These are phyloP conservation scores for Halictus ligatus DNA, from an alignment of 2,888 invertebrate species.

Conservation along the genomic window DNA sequence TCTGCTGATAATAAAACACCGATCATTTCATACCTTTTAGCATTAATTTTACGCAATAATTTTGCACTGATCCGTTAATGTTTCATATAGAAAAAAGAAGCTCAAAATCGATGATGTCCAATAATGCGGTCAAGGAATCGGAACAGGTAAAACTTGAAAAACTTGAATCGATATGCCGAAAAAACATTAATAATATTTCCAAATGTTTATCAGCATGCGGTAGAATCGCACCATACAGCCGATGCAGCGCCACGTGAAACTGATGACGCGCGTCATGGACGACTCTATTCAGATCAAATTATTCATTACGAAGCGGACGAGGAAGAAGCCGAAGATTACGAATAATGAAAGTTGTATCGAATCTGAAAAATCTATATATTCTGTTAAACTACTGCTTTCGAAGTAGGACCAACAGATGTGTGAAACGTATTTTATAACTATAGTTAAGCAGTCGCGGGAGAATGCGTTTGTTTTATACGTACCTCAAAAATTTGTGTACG, in stretches of 20 bases:
- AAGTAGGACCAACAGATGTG: neutral
- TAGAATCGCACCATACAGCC: neutral
- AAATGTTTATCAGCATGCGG: neutral
- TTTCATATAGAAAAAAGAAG: conserved; percentile 34
- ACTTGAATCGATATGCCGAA: neutral
- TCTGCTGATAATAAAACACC: neutral
- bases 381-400: neutral
- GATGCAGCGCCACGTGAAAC: neutral
- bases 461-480: neutral
- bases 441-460: neutral
- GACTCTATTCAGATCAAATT: neutral
- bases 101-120: neutral
- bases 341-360: neutral
- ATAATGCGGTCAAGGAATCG: conserved; percentile 8
- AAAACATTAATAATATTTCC: neutral
- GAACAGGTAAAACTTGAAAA: conserved; percentile 9
- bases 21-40: neutral
- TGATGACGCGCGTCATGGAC: neutral
- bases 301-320: conserved; percentile 19
- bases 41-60: no score
- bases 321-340: conserved; percentile 24
- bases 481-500: neutral
- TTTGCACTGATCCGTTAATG: neutral
- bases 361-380: neutral
- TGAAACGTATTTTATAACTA: neutral